These are phyloP conservation scores for Bucorvus abyssinicus DNA, from an alignment of 2,797 vertebrate species.

Conservation along the genomic window DNA sequence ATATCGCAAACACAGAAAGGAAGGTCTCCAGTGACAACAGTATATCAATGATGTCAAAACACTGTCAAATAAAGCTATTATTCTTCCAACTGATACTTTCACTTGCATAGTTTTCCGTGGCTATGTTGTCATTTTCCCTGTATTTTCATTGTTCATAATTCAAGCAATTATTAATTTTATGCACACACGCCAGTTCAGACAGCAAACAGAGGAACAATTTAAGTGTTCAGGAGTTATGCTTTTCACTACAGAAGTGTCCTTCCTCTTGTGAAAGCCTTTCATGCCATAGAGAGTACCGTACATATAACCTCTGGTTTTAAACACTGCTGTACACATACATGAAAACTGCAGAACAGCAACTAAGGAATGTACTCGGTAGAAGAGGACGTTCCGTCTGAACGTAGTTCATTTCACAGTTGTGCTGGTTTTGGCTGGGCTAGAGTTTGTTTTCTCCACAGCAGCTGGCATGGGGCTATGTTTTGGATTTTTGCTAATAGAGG, in stretches of 20 bases:
- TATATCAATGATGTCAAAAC: slow-evolving; percentile 70
- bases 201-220: slow-evolving; percentile 17
- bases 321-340: neutral
- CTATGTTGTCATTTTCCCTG: slow-evolving; percentile 34
- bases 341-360: neutral
- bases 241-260: neutral
- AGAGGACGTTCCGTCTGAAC: neutral
- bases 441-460: neutral
- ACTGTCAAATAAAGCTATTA: slow-evolving; percentile 68
- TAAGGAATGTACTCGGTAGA: neutral
- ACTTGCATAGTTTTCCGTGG: slow-evolving; percentile 47
- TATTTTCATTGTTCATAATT: slow-evolving; percentile 55
- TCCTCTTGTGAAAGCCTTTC: neutral
- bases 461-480: neutral
- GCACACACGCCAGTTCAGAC: neutral
- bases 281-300: neutral
- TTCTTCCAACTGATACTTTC: slow-evolving; percentile 57
- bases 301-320: neutral
- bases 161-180: slow-evolving; percentile 43
- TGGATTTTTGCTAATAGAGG: neutral
- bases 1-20: slow-evolving; percentile 65
- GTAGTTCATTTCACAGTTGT: neutral
- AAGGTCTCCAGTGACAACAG: slow-evolving; percentile 69
- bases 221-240: neutral
- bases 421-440: neutral